Evolutionary conservation across 2,888 invertebrate genomes (phyloP), one percentile per base, ranked within the genome.

Genomic region (Eugnorisma glareosa): DNA sequence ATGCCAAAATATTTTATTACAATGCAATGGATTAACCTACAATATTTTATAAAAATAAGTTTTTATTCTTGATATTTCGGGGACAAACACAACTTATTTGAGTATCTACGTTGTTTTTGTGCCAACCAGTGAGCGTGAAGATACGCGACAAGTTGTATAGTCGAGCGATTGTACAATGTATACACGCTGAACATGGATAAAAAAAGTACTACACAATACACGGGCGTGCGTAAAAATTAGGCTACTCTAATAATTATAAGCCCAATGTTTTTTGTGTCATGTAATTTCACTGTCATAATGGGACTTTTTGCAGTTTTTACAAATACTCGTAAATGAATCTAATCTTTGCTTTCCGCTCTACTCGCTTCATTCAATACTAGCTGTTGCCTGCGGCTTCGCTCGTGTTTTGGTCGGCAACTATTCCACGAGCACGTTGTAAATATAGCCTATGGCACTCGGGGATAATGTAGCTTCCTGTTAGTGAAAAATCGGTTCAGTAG

Each of bases 1-100:
- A 64, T 40, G 43, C 48, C 75, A 43, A 79, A 82, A 76, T 80
- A 73, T 74, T 78, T 83, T 75, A 83, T 74, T 68, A 69, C 70
- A 24, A 45, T 77, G 68, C 77, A 73, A 80, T 70, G 48, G 45
- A 67, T 75, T 51, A 73, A 83, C 48, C 70, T n/a, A 63, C 28
- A 63, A 72, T 13, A 31, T 63, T 70, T 73, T 48, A 68, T 51
- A 31, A n/a, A n/a, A n/a, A n/a, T n/a, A n/a, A n/a, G n/a, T n/a
- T n/a, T n/a, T n/a, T n/a, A 18, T 61, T 63, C 24, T 40, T 45
- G 31, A 54, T 10, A 63, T 21, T n/a, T 63, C 43, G n/a, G 24
- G 28, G 1, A 15, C 28, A 61, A 21, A 6, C 21, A 37, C 4
- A 37, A 21, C 45, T 45, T n/a, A 51, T 79, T 63, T 61, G 31